Conservation (phyloP, 2,888 invertebrate genomes). For the Zaprionus bogoriensis region DNA sequence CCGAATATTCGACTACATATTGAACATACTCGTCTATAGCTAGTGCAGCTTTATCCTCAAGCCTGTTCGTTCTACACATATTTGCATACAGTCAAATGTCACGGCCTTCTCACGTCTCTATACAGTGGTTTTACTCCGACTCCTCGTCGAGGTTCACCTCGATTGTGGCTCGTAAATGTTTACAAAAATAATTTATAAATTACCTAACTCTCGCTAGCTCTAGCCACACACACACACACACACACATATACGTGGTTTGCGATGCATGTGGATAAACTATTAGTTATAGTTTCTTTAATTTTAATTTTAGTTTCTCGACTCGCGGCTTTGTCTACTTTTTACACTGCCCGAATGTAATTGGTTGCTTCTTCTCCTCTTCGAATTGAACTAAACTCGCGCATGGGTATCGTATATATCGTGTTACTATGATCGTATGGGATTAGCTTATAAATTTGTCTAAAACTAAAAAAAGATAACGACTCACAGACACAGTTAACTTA, state of each 20-base stretch:
- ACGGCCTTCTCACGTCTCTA: neutral
- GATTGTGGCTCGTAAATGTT: constrained; percentile 66
- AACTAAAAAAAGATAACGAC: constrained; percentile 42
- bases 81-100: constrained; percentile 18
- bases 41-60: no score
- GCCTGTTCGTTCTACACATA: constrained; percentile 24
- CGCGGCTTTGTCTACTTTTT: constrained; percentile 26
- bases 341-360: constrained; percentile 30
- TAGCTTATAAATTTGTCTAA: constrained; percentile 51
- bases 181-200: constrained; percentile 76
- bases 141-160: constrained; percentile 30
- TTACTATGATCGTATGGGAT: constrained; percentile 7
- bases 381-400: constrained; percentile 65
- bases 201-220: constrained; percentile 63
- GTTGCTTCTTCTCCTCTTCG: constrained; percentile 37
- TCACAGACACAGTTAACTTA: constrained; percentile 41
- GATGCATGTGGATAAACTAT: constrained; percentile 27
- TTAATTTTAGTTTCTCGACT: constrained; percentile 13
- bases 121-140: neutral
- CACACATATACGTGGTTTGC: constrained; percentile 23
- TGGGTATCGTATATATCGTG: constrained; percentile 22
- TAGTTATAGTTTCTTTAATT: constrained; percentile 26
- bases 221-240: constrained; percentile 27
- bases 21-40: no score
- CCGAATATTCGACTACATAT: neutral